Evolutionary conservation across 2,888 invertebrate species (phyloP).

Genomic region (Euplagia quadripunctaria): DNA sequence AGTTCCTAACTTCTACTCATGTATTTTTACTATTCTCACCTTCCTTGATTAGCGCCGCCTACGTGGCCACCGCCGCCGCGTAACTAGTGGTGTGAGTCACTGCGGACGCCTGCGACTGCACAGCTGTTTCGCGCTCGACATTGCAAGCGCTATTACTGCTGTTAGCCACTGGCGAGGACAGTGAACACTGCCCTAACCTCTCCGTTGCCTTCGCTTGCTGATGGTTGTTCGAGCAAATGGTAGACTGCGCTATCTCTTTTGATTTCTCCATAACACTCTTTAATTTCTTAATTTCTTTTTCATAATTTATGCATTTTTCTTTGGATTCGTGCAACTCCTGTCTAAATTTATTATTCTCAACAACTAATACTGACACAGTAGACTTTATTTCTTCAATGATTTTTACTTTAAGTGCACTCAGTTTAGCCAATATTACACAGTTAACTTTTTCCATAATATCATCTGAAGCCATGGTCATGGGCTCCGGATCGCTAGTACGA

Average conservation of each 20-base stretch:
- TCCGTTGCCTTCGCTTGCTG: too few species aligned
- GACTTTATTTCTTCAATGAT: constrained; percentile 4
- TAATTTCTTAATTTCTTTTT: constrained; percentile 1
- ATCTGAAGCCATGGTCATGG: too few species aligned
- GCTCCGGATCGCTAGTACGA: background rate
- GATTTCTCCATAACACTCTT: too few species aligned
- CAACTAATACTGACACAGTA: background rate
- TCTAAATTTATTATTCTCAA: constrained; percentile 3
- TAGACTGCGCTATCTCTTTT: too few species aligned
- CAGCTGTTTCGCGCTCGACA: background rate
- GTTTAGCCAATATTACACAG: background rate
- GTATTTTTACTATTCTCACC: background rate
- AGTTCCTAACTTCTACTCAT: constrained; percentile 13
- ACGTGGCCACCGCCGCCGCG: constrained; percentile 17
- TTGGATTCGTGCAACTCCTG: background rate
- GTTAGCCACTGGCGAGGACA: too few species aligned
- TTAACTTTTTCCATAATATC: constrained; percentile 4
- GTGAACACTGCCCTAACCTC: too few species aligned
- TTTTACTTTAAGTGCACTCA: constrained; percentile 1
- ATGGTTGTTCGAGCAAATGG: too few species aligned
- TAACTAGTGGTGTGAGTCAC: constrained; percentile 2
- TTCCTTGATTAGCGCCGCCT: too few species aligned
- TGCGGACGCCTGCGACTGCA: background rate
- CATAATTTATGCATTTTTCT: constrained; percentile 6
- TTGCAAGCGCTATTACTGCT: too few species aligned